A percentile compares a stretch with the other conserved stretches of the same genome.
phyloP scores from a whole-genome alignment of 2,888 invertebrate species.

The Andrena camellia region DNA sequence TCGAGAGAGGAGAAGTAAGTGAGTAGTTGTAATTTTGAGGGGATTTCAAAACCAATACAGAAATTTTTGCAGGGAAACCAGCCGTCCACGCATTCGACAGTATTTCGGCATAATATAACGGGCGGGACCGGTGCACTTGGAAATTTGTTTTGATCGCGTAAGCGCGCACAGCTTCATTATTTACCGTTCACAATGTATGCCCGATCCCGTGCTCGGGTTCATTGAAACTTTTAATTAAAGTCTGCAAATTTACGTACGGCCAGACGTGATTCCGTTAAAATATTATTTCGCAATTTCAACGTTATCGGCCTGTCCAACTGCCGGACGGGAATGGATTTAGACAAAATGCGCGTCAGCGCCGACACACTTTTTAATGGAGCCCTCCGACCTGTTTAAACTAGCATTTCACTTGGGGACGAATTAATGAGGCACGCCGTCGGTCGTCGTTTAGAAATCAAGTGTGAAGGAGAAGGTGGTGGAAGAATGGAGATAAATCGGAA shows the following conservation, averaged over 20 bases:
- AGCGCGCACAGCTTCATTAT: conserved; percentile 62
- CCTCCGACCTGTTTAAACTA: conserved; percentile 5
- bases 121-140: conserved; percentile 40
- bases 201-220: conserved; percentile 46
- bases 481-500: background rate
- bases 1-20: background rate
- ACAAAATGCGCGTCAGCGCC: conserved; percentile 54
- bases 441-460: background rate
- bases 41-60: background rate
- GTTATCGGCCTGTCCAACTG: conserved; percentile 60
- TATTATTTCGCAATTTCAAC: conserved; percentile 75
- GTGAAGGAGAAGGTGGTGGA: background rate
- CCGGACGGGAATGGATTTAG: conserved; percentile 63
- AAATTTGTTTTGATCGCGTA: conserved; percentile 70
- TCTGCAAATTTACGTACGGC: conserved; percentile 75
- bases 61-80: conserved; percentile 20
- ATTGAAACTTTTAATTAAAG: conserved; percentile 78
- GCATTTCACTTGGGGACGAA: conserved; percentile 13
- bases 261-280: conserved; percentile 74
- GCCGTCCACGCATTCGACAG: conserved; percentile 26
- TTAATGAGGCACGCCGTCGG: background rate
- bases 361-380: conserved; percentile 46
- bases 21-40: background rate
- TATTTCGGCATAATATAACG: conserved; percentile 52
- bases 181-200: conserved; percentile 67